Evolutionary conservation across 2,888 invertebrate species (phyloP).

Genomic region (Lasioglossum zephyrum): DNA sequence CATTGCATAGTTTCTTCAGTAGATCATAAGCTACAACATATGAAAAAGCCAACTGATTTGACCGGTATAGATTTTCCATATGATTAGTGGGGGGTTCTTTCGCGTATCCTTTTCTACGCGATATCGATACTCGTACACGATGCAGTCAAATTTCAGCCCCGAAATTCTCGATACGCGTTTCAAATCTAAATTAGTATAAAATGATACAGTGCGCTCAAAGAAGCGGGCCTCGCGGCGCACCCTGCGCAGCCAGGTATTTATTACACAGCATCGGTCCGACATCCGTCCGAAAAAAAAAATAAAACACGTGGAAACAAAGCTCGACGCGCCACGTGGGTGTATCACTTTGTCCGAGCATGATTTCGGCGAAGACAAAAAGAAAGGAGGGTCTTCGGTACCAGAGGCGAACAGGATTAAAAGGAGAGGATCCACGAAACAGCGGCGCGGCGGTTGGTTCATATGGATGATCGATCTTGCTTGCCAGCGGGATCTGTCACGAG

Average conservation of each 20-base stretch:
- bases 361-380: constrained; percentile 37
- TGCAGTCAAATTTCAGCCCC: too few species aligned
- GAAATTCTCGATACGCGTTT: too few species aligned
- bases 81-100: too few species aligned
- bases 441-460: constrained; percentile 27
- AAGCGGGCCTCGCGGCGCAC: neutral
- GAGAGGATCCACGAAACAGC: constrained; percentile 44
- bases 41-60: too few species aligned
- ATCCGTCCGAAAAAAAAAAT: constrained; percentile 20
- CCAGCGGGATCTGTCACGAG: constrained; percentile 54
- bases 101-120: too few species aligned
- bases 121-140: too few species aligned
- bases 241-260: constrained; percentile 30
- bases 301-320: constrained; percentile 20
- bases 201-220: neutral
- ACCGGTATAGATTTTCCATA: too few species aligned
- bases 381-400: neutral
- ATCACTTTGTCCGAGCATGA: constrained; percentile 54
- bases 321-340: constrained; percentile 52
- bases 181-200: neutral
- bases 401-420: constrained; percentile 45
- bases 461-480: constrained; percentile 65
- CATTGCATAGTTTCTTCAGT: too few species aligned
- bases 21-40: too few species aligned
- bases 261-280: constrained; percentile 29